Evolutionary conservation across 1,140 invertebrate genomes (phyloP).

Genomic region (Plutomurus gul): DNA sequence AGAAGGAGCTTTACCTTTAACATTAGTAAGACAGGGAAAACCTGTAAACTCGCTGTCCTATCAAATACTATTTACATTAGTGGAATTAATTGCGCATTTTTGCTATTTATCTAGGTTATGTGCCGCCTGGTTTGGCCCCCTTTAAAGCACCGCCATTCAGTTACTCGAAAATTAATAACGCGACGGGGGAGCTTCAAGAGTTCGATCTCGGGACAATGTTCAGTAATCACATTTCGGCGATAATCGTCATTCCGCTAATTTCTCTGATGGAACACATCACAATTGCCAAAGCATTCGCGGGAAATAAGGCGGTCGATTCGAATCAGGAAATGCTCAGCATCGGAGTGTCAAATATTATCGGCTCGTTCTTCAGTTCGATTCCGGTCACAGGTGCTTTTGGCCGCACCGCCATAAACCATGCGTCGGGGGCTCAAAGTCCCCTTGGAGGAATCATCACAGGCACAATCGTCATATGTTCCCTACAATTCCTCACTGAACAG

Average conservation of each 20-base stretch:
- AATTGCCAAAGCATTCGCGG: conserved; percentile 71
- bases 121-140: conserved; percentile 71
- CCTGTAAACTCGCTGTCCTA: background rate
- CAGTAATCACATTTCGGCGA: conserved; percentile 70
- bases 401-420: conserved; percentile 90
- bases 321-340: conserved; percentile 82
- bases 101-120: conserved; percentile 60
- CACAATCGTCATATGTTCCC: conserved; percentile 73
- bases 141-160: conserved; percentile 69
- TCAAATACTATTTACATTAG: background rate
- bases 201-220: conserved; percentile 71
- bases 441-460: conserved; percentile 65
- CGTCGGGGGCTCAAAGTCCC: conserved; percentile 84
- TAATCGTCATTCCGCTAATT: conserved; percentile 74
- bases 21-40: no score
- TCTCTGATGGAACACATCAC: conserved; percentile 79
- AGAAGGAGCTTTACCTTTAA: no score
- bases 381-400: conserved; percentile 91
- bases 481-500: conserved; percentile 80
- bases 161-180: conserved; percentile 66
- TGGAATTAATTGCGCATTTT: background rate
- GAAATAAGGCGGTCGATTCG: conserved; percentile 65
- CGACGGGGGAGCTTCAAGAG: background rate
- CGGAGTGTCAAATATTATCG: conserved; percentile 84
- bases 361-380: conserved; percentile 87